Evolutionary conservation across 2,113 vertebrate species (phyloP).

Genomic region (Potamarius usumacintae): DNA sequence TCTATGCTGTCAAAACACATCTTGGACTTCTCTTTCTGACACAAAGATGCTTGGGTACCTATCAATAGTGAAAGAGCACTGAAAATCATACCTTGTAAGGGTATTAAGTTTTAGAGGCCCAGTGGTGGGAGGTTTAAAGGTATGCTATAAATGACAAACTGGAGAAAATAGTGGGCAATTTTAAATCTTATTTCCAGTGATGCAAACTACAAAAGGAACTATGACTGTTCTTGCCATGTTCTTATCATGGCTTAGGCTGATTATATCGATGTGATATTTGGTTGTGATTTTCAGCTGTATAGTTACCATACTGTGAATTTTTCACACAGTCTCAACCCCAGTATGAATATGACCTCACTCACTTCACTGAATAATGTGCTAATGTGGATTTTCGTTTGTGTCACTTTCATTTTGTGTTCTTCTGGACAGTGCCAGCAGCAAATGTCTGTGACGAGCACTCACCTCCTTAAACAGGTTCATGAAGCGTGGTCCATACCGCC

Average conservation of each 20-base stretch:
- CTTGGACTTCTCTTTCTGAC: not conserved
- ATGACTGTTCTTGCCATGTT: too few relatives aligned
- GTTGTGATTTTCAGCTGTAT: not conserved
- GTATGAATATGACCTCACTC: not conserved
- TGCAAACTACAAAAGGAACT: not conserved
- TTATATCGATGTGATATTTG: not conserved
- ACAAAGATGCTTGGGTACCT: not conserved
- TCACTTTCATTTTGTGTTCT: not conserved
- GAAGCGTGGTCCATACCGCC: conserved; percentile 93
- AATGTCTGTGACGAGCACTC: conserved; percentile 53
- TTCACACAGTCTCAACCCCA: not conserved
- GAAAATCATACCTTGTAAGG: not conserved
- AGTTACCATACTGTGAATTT: not conserved
- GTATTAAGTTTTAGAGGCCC: not conserved
- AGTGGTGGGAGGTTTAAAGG: not conserved
- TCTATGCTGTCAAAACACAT: not conserved
- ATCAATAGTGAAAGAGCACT: not conserved
- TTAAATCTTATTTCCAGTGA: not conserved
- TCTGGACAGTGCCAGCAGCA: not conserved
- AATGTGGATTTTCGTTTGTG: not conserved
- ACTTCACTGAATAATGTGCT: not conserved
- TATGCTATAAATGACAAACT: not conserved
- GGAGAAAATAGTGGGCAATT: not conserved
- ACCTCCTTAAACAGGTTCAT: conserved; percentile 98
- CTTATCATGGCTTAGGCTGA: not conserved